phyloP scores from a whole-genome alignment of 2,113 vertebrate species.

The Thamnophis sirtalis region DNA sequence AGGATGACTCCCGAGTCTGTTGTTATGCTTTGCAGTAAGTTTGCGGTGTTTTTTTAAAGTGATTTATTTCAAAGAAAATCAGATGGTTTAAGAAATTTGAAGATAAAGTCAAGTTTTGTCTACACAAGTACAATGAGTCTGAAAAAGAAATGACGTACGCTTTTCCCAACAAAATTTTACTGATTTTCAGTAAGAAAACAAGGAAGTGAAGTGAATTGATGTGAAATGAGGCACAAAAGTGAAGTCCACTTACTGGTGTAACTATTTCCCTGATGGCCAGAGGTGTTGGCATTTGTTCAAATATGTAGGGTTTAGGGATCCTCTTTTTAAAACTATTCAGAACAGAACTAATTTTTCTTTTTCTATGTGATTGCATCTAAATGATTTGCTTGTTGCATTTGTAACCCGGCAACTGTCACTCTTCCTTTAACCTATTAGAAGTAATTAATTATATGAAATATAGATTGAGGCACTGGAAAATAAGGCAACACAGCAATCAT shows the following conservation, averaged over 20 bases:
- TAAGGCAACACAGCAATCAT: not conserved
- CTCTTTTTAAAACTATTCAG: not conserved
- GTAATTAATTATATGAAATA: not conserved
- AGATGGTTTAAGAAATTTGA: not conserved
- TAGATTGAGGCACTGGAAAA: not conserved
- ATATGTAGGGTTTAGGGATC: not conserved
- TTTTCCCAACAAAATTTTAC: not conserved
- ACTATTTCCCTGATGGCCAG: not conserved
- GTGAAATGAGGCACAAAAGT: not conserved
- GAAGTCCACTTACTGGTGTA: not conserved
- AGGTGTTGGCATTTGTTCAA: not conserved
- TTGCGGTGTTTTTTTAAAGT: not conserved
- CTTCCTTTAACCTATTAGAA: not conserved
- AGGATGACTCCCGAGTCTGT: not conserved
- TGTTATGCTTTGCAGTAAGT: not conserved
- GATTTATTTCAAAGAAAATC: not conserved
- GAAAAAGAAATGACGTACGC: not conserved
- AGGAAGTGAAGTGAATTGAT: not conserved
- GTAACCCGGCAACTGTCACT: not conserved
- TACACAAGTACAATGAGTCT: not conserved
- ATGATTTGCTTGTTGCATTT: not conserved
- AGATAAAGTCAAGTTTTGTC: not conserved
- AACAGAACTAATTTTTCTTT: not conserved
- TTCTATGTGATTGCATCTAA: not conserved
- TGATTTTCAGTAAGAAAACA: not conserved